A percentile compares a stretch with the other conserved stretches of the same genome.
Conservation (phyloP, 2,888 invertebrate species). For the Drosophila paramelanica region DNA sequence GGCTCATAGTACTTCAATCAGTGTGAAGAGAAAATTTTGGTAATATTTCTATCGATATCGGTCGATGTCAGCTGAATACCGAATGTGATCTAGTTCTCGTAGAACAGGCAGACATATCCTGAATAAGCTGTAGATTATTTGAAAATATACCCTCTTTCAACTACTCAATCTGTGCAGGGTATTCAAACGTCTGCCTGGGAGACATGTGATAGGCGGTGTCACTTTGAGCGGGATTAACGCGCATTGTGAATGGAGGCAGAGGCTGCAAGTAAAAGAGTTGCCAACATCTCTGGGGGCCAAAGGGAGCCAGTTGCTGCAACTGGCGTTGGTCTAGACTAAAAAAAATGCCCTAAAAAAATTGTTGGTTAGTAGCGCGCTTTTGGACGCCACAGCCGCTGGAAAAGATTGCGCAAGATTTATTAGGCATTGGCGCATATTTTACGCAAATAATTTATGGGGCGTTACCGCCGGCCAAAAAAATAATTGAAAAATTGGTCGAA, state of each 20-base stretch:
- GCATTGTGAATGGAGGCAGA: slow-evolving; percentile 4
- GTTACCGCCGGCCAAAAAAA: slow-evolving; percentile 60
- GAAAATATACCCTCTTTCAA: not conserved
- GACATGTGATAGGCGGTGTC: slow-evolving; percentile 74
- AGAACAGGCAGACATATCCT: too few relatives aligned
- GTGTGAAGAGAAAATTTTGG: too few relatives aligned
- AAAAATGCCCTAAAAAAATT: slow-evolving; percentile 20
- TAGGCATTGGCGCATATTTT: slow-evolving; percentile 78
- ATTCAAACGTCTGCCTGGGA: slow-evolving; percentile 36
- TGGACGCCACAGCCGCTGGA: slow-evolving; percentile 38
- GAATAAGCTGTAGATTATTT: too few relatives aligned
- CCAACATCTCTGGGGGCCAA: slow-evolving; percentile 22
- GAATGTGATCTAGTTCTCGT: too few relatives aligned
- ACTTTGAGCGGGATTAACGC: slow-evolving; percentile 64
- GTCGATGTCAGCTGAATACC: too few relatives aligned
- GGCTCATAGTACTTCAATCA: too few relatives aligned
- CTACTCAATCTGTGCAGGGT: not conserved
- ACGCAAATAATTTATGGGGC: slow-evolving; percentile 83
- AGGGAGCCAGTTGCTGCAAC: not conserved
- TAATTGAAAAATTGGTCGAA: slow-evolving; percentile 70
- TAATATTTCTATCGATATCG: too few relatives aligned
- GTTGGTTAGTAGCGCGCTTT: slow-evolving; percentile 52
- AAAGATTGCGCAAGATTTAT: slow-evolving; percentile 83
- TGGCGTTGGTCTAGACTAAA: slow-evolving; percentile 6
- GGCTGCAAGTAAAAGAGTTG: slow-evolving; percentile 36